These are phyloP conservation scores for Candoia aspera DNA, from an alignment of 2,113 vertebrate genomes.

Conservation along the genomic window DNA sequence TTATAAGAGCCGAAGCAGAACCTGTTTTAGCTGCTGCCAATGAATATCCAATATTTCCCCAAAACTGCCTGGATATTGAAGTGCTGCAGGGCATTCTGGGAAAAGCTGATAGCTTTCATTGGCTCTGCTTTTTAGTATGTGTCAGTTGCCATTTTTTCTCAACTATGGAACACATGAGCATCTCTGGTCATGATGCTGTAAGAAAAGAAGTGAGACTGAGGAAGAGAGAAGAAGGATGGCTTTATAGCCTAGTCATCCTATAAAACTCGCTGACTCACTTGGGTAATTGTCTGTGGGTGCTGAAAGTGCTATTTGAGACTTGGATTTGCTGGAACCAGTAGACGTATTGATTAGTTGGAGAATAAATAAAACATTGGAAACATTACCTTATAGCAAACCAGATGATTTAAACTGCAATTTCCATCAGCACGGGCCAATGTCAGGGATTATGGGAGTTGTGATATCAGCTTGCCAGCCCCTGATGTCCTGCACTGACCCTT, in stretches of 20 bases:
- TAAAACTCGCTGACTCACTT: not conserved
- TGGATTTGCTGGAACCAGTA: not conserved
- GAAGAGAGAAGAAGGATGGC: not conserved
- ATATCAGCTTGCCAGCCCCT: not conserved
- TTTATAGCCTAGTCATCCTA: not conserved
- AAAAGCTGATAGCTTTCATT: not conserved
- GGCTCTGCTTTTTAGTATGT: not conserved
- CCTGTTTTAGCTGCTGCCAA: not conserved
- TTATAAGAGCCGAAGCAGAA: not conserved
- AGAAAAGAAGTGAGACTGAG: not conserved
- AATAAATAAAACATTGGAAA: not conserved
- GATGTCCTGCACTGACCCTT: not conserved
- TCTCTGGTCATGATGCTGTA: not conserved
- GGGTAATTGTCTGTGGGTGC: not conserved
- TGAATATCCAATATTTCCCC: not conserved
- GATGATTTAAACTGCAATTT: not conserved
- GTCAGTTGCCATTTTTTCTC: too few relatives aligned
- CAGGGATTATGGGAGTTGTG: not conserved
- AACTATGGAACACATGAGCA: not conserved
- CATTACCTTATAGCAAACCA: not conserved
- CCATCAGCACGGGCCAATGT: not conserved
- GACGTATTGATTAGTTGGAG: not conserved
- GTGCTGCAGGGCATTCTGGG: not conserved
- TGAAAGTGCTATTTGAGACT: not conserved
- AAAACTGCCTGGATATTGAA: not conserved